Conservation (phyloP, 2,113 vertebrate species). For the Forbesichthys agassizii region DNA sequence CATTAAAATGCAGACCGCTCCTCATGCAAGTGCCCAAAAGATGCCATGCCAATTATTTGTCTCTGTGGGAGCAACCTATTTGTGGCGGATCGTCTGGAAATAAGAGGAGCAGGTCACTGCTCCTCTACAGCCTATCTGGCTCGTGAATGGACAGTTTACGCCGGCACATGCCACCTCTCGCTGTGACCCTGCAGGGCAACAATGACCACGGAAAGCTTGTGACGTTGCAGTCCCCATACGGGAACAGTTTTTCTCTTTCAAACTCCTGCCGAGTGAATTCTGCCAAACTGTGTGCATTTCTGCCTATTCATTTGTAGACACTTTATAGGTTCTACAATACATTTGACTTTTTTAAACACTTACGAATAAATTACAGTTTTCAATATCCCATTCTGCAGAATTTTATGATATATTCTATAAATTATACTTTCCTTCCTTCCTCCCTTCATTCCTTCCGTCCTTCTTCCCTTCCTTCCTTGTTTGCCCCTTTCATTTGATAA, state of each 20-base stretch:
- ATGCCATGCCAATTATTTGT: conserved; percentile 74
- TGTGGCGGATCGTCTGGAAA: conserved; percentile 59
- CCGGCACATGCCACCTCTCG: conserved; percentile 52
- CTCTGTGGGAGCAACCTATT: conserved; percentile 73
- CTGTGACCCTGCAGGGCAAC: conserved; percentile 49
- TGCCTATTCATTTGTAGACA: conserved; percentile 52
- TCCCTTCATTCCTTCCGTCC: conserved; percentile 12
- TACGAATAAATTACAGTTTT: conserved; percentile 30
- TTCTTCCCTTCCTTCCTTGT: conserved; percentile 12
- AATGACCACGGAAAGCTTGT: conserved; percentile 40
- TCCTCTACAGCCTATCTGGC: conserved; percentile 35
- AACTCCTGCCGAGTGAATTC: conserved; percentile 61
- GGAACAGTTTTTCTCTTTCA: conserved; percentile 46
- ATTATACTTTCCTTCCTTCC: background rate
- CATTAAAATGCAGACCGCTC: conserved; percentile 61
- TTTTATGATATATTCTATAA: too few relatives aligned
- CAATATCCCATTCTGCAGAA: background rate
- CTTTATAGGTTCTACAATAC: conserved; percentile 41
- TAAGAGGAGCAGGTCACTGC: conserved; percentile 54
- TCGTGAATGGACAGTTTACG: conserved; percentile 64
- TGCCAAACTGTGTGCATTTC: conserved; percentile 49
- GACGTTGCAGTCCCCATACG: conserved; percentile 44
- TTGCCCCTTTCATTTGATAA: background rate
- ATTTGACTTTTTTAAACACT: too few relatives aligned
- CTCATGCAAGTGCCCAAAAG: conserved; percentile 63